Evolutionary conservation across 2,888 invertebrate genomes (phyloP).

Genomic region (Willowsia nigromaculata): DNA sequence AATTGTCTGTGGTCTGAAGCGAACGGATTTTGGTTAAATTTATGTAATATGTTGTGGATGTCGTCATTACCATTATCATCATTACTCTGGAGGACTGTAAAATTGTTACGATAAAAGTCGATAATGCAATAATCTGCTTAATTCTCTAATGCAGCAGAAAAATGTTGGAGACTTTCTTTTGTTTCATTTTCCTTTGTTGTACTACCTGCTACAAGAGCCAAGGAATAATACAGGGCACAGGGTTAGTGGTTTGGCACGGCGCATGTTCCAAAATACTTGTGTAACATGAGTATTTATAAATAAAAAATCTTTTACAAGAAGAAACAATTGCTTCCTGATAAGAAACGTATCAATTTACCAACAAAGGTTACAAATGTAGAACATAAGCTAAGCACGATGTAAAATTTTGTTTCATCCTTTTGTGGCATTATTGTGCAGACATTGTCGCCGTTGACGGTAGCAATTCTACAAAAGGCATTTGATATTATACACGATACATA

Average conservation of each 20-base stretch:
- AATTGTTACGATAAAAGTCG: slow-evolving; percentile 40
- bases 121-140: not conserved
- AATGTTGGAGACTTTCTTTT: not conserved
- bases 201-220: too few relatives aligned
- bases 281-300: slow-evolving; percentile 9
- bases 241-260: too few relatives aligned
- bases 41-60: not conserved
- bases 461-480: too few relatives aligned
- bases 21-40: not conserved
- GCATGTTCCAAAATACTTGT: not conserved
- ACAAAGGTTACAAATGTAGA: slow-evolving; percentile 34
- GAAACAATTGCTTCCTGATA: not conserved
- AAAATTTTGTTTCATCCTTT: not conserved
- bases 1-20: too few relatives aligned
- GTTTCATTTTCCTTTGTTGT: not conserved
- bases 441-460: not conserved
- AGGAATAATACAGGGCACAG: not conserved
- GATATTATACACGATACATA: too few relatives aligned
- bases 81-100: slow-evolving; percentile 41
- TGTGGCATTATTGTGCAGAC: not conserved
- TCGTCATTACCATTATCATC: slow-evolving; percentile 54
- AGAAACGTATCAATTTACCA: slow-evolving; percentile 32
- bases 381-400: not conserved
- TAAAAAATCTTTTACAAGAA: not conserved
- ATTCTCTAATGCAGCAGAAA: not conserved